phyloP scores from a whole-genome alignment of 2,888 invertebrate genomes.

The Ophion ellenae region DNA sequence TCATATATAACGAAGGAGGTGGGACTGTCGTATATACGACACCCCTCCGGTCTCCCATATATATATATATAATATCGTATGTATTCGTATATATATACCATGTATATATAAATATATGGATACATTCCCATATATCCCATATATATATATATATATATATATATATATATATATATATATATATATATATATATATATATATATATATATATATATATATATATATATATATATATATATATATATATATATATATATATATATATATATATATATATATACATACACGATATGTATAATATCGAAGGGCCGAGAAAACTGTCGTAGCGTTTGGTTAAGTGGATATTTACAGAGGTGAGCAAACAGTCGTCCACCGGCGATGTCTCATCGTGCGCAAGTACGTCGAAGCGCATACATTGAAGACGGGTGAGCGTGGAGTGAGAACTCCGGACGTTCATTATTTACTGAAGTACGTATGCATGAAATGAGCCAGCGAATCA shows the following conservation, averaged over 20 bases:
- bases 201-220: neutral
- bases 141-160: neutral
- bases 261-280: neutral
- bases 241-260: neutral
- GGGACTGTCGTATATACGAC: neutral
- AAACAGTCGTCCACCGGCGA: constrained; percentile 69
- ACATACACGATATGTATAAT: neutral
- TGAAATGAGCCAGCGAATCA: neutral
- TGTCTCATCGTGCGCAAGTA: constrained; percentile 43
- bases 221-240: no score
- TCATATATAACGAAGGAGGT: neutral
- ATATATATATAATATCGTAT: neutral
- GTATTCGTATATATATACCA: no score
- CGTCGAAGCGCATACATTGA: constrained; percentile 18
- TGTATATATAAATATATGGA: no score
- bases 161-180: neutral
- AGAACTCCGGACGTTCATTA: constrained; percentile 57
- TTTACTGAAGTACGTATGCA: constrained; percentile 36
- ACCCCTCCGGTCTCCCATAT: neutral
- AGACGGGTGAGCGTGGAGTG: constrained; percentile 23
- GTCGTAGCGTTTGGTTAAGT: constrained; percentile 68
- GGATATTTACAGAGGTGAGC: constrained; percentile 78
- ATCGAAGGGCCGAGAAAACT: constrained; percentile 27
- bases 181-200: neutral
- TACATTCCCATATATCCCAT: neutral